Evolutionary conservation across 2,888 invertebrate species (phyloP).

Genomic region (Margaritifera margaritifera): DNA sequence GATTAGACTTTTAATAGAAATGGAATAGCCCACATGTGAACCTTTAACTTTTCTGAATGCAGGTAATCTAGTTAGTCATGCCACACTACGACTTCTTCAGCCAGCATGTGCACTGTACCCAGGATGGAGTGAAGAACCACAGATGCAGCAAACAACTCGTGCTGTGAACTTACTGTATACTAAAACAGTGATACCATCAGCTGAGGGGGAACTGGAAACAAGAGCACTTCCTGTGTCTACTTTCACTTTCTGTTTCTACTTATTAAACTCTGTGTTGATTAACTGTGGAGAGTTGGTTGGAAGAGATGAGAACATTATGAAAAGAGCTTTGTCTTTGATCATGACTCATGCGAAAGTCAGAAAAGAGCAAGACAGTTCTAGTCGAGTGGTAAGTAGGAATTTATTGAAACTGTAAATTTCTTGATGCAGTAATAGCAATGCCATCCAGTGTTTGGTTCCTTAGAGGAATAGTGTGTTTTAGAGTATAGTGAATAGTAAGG

Average conservation of each 20-base stretch:
- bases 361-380: slow-evolving; percentile 20
- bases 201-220: slow-evolving; percentile 20
- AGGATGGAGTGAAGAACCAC: slow-evolving; percentile 84
- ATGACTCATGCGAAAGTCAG: slow-evolving; percentile 81
- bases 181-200: slow-evolving; percentile 19
- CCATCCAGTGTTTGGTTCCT: too few species aligned
- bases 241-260: slow-evolving; percentile 87
- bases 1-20: too few species aligned
- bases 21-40: too few species aligned
- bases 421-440: not conserved
- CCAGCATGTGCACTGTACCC: slow-evolving; percentile 87
- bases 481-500: not conserved
- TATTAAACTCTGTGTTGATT: slow-evolving; percentile 76
- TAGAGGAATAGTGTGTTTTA: not conserved
- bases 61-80: slow-evolving; percentile 80
- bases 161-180: slow-evolving; percentile 77
- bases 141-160: slow-evolving; percentile 79
- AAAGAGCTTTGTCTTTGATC: slow-evolving; percentile 68
- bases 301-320: slow-evolving; percentile 53
- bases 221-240: slow-evolving; percentile 80
- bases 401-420: not conserved
- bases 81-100: slow-evolving; percentile 83
- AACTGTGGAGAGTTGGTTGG: slow-evolving; percentile 51
- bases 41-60: slow-evolving; percentile 6
- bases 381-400: slow-evolving; percentile 15